These are phyloP conservation scores for Tachysurus vachellii DNA, from an alignment of 2,113 vertebrate species.

Conservation along the genomic window DNA sequence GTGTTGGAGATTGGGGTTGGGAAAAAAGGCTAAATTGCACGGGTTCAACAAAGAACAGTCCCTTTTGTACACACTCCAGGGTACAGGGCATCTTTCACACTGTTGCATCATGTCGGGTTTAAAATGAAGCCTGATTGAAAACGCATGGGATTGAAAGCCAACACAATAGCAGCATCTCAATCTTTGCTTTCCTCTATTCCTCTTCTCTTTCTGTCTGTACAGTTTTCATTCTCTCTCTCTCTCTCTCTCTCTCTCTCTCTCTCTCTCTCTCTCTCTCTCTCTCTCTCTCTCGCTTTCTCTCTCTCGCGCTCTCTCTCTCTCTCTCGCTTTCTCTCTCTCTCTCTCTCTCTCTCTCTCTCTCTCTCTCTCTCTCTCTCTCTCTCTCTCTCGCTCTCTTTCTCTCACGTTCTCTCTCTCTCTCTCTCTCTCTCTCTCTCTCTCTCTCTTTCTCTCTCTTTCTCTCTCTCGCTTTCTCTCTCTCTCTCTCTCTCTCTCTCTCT, in stretches of 20 bases:
- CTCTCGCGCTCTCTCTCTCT: slow-evolving; percentile 14
- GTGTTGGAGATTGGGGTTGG: slow-evolving; percentile 19
- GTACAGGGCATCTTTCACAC: slow-evolving; percentile 66
- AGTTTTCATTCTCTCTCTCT: slow-evolving; percentile 51
- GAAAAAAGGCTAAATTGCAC: slow-evolving; percentile 56
- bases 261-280: slow-evolving; percentile 3
- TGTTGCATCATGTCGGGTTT: slow-evolving; percentile 73
- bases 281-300: slow-evolving; percentile 46
- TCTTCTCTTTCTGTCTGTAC: slow-evolving; percentile 50
- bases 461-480: slow-evolving; percentile 51
- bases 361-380: neutral
- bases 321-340: slow-evolving; percentile 12
- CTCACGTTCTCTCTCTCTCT: neutral
- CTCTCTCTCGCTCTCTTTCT: neutral
- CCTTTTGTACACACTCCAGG: slow-evolving; percentile 61
- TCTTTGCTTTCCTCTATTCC: slow-evolving; percentile 56
- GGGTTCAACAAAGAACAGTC: slow-evolving; percentile 55
- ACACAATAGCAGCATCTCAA: slow-evolving; percentile 55
- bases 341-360: neutral
- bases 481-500: slow-evolving; percentile 54
- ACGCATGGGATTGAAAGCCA: slow-evolving; percentile 50
- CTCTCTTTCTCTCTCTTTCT: slow-evolving; percentile 46
- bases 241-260: slow-evolving; percentile 51
- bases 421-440: slow-evolving; percentile 2
- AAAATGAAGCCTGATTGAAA: slow-evolving; percentile 66